Evolutionary conservation across 2,113 vertebrate species (phyloP), one percentile per base, ranked within the genome.

Genomic region (Sylvia atricapilla): DNA sequence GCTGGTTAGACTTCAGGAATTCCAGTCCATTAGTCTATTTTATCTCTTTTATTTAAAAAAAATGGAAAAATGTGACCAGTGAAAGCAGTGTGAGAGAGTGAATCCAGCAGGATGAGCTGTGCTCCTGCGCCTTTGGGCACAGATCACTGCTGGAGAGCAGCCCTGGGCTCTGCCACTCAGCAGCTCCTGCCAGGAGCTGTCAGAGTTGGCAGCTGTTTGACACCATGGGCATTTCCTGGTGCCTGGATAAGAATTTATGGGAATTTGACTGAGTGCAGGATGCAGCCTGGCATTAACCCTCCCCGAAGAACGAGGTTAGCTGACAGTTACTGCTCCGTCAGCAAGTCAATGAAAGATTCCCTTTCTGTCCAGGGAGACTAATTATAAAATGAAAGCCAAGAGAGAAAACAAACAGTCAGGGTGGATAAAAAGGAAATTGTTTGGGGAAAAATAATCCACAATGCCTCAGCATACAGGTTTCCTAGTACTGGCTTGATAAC

Each of bases 361-460:
- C 31, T 39, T 62, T 69, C 39, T 90, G 64, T 88, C 86, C 83
- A 56, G 83, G 60, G 68, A 88, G 59, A 56, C 59, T 84, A 88
- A 80, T 92, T 80, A 88, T 49, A 76, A 94, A 93, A 90, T 73
- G 43, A 90, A 77, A 80, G 31, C 43, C 50, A 72, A 81, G 24
- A 56, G 72, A 43, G 41, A 68, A 93, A 90, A 81, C 15, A 83
- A 86, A 33, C 15, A 67, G 70, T 80, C 55, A 39, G 13, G 3
- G 12, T 16, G 37, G 39, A 81, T 79, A 47, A 86, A 88, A 85
- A 72, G 20, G 21, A 35, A 83, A 70, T 56, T 81, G 35, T 80
- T 89, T 47, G 14, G 46, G 47, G 64, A 89, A 84, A 92, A 90
- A 63, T 39, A 82, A 59, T 27, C 28, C 23, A 17, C 0, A 3